phyloP scores from a whole-genome alignment of 1,140 invertebrate genomes.

The Lithobius niger region DNA sequence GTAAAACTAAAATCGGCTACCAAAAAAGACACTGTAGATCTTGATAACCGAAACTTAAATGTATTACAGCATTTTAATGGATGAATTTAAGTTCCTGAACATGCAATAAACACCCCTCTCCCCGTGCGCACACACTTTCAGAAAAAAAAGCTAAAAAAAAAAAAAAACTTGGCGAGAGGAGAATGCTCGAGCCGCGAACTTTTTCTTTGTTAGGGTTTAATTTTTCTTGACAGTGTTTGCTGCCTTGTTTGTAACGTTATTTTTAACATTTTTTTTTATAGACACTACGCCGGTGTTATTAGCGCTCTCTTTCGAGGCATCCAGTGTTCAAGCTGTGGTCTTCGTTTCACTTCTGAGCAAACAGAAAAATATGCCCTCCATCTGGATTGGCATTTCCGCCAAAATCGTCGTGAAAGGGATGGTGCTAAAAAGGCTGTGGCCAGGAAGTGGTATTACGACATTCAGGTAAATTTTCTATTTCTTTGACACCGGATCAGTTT shows the following conservation, averaged over 20 bases:
- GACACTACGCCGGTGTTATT: constrained; percentile 50
- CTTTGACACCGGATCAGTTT: background rate
- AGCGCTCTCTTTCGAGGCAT: constrained; percentile 64
- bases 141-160: too few species aligned
- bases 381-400: constrained; percentile 93
- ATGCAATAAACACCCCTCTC: too few species aligned
- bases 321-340: constrained; percentile 87
- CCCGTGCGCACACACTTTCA: too few species aligned
- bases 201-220: constrained; percentile 12
- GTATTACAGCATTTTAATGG: too few species aligned
- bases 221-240: too few species aligned
- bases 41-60: too few species aligned
- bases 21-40: too few species aligned
- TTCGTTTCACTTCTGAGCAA: constrained; percentile 72
- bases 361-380: constrained; percentile 79
- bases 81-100: too few species aligned
- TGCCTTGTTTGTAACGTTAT: constrained; percentile 25
- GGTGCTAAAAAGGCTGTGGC: constrained; percentile 66
- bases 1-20: too few species aligned
- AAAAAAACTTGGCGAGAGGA: too few species aligned
- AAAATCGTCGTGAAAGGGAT: constrained; percentile 76
- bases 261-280: constrained; percentile 23
- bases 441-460: constrained; percentile 75
- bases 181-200: too few species aligned
- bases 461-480: constrained; percentile 33